Evolutionary conservation across 2,797 vertebrate genomes (phyloP).

Genomic region (Vespertilio murinus): DNA sequence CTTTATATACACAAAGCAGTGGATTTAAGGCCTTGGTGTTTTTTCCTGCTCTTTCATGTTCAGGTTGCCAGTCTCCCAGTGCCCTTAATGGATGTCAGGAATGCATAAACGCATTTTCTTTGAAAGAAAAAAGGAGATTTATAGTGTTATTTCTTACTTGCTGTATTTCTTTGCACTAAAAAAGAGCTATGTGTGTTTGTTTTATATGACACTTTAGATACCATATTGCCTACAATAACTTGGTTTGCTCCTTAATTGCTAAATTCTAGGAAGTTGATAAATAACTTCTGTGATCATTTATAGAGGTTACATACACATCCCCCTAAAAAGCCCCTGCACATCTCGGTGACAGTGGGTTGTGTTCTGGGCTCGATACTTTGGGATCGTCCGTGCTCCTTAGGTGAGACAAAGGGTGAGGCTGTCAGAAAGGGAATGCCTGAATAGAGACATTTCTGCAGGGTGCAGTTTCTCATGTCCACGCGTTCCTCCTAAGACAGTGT

Average conservation of each 20-base stretch:
- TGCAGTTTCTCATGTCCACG: background rate
- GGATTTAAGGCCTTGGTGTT: conserved; percentile 69
- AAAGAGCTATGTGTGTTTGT: conserved; percentile 64
- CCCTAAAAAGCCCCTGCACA: background rate
- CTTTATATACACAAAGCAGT: conserved; percentile 39
- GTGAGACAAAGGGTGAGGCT: conserved; percentile 2
- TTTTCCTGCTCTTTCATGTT: conserved; percentile 67
- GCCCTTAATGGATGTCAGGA: conserved; percentile 74
- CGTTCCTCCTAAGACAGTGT: background rate
- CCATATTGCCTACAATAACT: conserved; percentile 69
- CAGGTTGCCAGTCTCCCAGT: conserved; percentile 77
- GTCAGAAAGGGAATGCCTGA: conserved; percentile 26
- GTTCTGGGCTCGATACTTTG: conserved; percentile 17
- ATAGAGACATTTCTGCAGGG: conserved; percentile 1
- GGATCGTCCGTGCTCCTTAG: conserved; percentile 9
- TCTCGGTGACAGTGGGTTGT: background rate
- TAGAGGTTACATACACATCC: conserved; percentile 6
- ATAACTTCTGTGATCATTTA: conserved; percentile 22
- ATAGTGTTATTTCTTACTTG: conserved; percentile 72
- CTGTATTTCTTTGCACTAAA: conserved; percentile 75
- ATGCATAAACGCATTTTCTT: conserved; percentile 63
- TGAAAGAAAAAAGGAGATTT: conserved; percentile 68
- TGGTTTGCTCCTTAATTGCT: conserved; percentile 64
- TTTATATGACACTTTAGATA: conserved; percentile 71
- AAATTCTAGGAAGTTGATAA: conserved; percentile 36